Conservation (phyloP, 2,888 invertebrate genomes). For the Loripinus fragilis region DNA sequence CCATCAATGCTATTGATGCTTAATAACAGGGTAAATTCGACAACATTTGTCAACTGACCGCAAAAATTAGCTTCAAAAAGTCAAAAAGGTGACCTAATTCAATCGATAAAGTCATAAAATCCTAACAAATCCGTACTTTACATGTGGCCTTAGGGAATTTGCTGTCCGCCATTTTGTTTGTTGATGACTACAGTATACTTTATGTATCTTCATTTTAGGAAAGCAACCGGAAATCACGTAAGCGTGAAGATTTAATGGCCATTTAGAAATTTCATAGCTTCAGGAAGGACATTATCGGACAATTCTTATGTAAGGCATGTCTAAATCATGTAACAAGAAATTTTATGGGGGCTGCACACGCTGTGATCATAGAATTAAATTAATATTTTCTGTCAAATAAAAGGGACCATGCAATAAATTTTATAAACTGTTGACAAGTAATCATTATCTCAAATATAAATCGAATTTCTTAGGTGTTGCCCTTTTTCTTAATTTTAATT, state of each 20-base stretch:
- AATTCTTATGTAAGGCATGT: conserved; percentile 53
- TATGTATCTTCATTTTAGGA: conserved; percentile 47
- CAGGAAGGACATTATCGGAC: conserved; percentile 45
- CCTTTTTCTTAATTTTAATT: no score
- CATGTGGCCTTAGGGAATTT: conserved; percentile 10
- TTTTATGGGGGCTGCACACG: conserved; percentile 36
- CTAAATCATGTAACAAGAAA: conserved; percentile 42
- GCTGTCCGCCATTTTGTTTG: conserved; percentile 23
- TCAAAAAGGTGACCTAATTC: conserved; percentile 39
- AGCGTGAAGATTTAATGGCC: conserved; percentile 58
- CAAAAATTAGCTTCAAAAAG: conserved; percentile 30
- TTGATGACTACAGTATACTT: conserved; percentile 27
- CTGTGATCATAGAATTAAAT: conserved; percentile 47
- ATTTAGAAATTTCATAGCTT: conserved; percentile 55
- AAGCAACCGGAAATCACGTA: conserved; percentile 37
- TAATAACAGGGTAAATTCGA: conserved; percentile 49
- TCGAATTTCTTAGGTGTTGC: neutral
- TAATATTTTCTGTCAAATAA: conserved; percentile 59
- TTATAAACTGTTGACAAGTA: conserved; percentile 21
- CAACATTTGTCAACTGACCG: conserved; percentile 47
- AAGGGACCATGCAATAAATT: neutral
- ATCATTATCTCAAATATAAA: neutral
- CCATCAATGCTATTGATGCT: conserved; percentile 44
- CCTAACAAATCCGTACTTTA: neutral
- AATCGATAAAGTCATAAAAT: conserved; percentile 53